These are phyloP conservation scores for Oreotrochilus melanogaster DNA, from an alignment of 2,113 vertebrate species.

Conservation along the genomic window DNA sequence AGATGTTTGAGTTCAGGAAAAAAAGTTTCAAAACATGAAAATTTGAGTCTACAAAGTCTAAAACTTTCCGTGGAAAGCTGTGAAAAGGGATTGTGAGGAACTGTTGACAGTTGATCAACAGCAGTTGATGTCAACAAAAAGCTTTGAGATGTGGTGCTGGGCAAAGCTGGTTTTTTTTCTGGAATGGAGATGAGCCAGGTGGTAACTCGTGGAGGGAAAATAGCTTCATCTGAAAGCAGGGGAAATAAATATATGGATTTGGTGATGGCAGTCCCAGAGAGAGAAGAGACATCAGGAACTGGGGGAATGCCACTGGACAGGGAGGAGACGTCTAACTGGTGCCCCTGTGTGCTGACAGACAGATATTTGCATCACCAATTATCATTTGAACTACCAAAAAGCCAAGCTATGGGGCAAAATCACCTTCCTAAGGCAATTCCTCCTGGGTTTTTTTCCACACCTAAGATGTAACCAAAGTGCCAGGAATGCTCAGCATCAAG, in stretches of 20 bases:
- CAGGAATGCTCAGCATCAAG: background rate
- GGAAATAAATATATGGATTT: background rate
- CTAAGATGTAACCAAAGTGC: background rate
- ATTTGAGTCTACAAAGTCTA: background rate
- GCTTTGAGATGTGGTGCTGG: background rate
- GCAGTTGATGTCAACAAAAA: background rate
- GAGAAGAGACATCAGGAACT: background rate
- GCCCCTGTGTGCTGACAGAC: background rate
- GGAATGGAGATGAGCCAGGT: background rate
- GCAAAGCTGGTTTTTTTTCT: background rate
- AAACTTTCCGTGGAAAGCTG: background rate
- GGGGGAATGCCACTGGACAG: background rate
- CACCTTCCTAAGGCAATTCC: background rate
- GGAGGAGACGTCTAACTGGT: background rate
- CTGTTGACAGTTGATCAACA: background rate
- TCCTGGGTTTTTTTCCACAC: background rate
- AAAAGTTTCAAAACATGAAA: background rate
- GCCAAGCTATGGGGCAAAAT: background rate
- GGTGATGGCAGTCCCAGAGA: background rate
- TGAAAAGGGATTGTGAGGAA: background rate
- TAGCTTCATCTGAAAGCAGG: background rate
- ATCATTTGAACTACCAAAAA: background rate
- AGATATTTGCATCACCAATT: background rate
- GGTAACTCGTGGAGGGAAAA: background rate
- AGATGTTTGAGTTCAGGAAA: background rate